A percentile compares a stretch with the other conserved stretches of the same genome.
These are phyloP conservation scores for Subacronicta megacephala DNA, from an alignment of 2,888 invertebrate genomes.

Conservation along the genomic window DNA sequence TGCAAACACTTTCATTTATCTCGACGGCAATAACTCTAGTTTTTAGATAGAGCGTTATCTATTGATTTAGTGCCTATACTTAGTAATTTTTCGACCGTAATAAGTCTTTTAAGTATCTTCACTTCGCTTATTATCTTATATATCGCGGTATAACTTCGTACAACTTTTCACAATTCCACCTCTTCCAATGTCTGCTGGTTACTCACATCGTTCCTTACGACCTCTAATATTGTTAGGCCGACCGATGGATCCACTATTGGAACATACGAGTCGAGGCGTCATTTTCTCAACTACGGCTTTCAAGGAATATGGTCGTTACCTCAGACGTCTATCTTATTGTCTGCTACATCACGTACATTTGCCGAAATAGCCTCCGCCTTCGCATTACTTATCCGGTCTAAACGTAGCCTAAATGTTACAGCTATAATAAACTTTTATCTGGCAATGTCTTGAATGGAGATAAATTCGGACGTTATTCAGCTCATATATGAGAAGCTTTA, in stretches of 20 bases:
- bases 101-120: conserved; percentile 54
- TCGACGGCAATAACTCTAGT: conserved; percentile 59
- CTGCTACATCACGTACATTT: conserved; percentile 63
- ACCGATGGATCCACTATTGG: conserved; percentile 60
- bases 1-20: conserved; percentile 60
- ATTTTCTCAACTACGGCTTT: conserved; percentile 60
- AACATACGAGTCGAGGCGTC: conserved; percentile 57
- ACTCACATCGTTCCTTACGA: conserved; percentile 56
- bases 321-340: conserved; percentile 65
- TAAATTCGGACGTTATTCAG: conserved; percentile 30
- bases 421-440: conserved; percentile 61
- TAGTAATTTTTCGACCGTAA: conserved; percentile 62
- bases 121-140: conserved; percentile 40
- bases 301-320: conserved; percentile 61
- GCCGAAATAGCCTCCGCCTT: conserved; percentile 54
- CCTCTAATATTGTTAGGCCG: conserved; percentile 60
- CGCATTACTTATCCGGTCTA: conserved; percentile 61
- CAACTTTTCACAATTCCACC: conserved; percentile 36
- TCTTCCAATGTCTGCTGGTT: conserved; percentile 36
- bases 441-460: conserved; percentile 42
- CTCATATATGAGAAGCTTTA: conserved; percentile 37
- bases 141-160: conserved; percentile 18
- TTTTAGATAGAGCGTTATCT: conserved; percentile 62
- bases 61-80: conserved; percentile 62
- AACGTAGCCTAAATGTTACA: conserved; percentile 60